Conservation (phyloP, 2,113 vertebrate genomes). For the Otocyon megalotis region DNA sequence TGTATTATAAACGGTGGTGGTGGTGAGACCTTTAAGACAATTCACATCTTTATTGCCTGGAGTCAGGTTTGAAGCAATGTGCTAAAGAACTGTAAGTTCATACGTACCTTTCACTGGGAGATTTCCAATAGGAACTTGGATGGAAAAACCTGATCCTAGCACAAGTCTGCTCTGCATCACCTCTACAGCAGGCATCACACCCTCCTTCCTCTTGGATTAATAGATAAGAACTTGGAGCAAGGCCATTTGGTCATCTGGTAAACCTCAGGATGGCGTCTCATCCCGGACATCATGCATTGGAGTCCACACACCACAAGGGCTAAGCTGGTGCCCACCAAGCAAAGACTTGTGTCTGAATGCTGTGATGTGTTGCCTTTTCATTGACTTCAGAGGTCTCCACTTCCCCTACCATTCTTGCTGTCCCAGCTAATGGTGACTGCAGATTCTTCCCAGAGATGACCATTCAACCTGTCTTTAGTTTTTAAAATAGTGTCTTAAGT, state of each 20-base stretch:
- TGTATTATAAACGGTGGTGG: background rate
- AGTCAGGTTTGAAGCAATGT: constrained; percentile 68
- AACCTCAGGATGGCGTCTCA: constrained; percentile 30
- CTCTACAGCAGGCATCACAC: background rate
- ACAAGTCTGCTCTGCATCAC: background rate
- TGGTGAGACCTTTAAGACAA: constrained; percentile 48
- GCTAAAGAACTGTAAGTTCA: constrained; percentile 50
- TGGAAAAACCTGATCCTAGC: background rate
- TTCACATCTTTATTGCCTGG: constrained; percentile 34
- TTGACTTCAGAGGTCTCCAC: background rate
- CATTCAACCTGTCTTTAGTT: background rate
- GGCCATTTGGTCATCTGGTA: constrained; percentile 45
- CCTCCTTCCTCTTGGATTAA: background rate
- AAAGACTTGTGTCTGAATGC: constrained; percentile 3
- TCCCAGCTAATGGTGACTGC: background rate
- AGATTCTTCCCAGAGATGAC: background rate
- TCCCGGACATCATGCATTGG: background rate
- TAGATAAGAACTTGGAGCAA: background rate
- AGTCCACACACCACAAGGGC: background rate
- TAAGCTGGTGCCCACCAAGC: background rate
- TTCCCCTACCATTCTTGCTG: background rate
- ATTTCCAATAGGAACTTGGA: constrained; percentile 55
- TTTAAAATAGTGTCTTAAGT: background rate
- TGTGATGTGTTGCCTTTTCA: background rate
- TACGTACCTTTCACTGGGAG: constrained; percentile 56